Percentiles rank a stretch among this genome's conserved stretches.
Conservation (phyloP, 2,888 invertebrate genomes). For the Hirtodrosophila duncani region DNA sequence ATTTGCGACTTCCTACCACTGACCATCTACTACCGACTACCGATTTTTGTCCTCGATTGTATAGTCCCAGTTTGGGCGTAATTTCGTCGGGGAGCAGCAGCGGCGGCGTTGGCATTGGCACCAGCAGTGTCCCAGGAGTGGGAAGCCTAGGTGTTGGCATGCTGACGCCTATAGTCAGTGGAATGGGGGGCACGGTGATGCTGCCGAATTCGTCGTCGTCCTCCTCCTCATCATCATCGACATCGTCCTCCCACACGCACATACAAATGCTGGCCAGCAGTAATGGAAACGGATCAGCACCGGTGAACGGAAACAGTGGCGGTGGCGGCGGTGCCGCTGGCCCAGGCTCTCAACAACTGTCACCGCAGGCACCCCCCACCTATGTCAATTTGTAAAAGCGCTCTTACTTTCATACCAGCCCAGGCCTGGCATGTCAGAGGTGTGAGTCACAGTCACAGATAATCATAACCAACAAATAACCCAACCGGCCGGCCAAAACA, state of each 20-base stretch:
- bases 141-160: slow-evolving; percentile 58
- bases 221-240: slow-evolving; percentile 76
- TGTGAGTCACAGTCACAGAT: no score
- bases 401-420: no score
- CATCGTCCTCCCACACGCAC: slow-evolving; percentile 73
- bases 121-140: slow-evolving; percentile 43
- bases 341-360: slow-evolving; percentile 85
- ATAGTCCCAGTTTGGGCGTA: slow-evolving; percentile 60
- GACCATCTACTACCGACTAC: slow-evolving; percentile 3
- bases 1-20: slow-evolving; percentile 16
- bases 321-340: slow-evolving; percentile 76
- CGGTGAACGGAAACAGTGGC: slow-evolving; percentile 41
- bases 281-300: slow-evolving; percentile 45
- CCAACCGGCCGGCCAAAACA: no score
- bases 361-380: slow-evolving; percentile 93
- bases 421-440: no score
- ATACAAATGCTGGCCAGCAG: slow-evolving; percentile 65
- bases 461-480: no score
- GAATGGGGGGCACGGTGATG: slow-evolving; percentile 75
- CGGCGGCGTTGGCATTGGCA: slow-evolving; percentile 31
- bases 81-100: slow-evolving; percentile 45
- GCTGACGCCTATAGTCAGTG: slow-evolving; percentile 75
- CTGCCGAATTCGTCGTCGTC: slow-evolving; percentile 75
- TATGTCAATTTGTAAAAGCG: slow-evolving; percentile 88
- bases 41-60: slow-evolving; percentile 13